Conservation (phyloP, 2,113 vertebrate genomes). For the Protobothrops mucrosquamatus region DNA sequence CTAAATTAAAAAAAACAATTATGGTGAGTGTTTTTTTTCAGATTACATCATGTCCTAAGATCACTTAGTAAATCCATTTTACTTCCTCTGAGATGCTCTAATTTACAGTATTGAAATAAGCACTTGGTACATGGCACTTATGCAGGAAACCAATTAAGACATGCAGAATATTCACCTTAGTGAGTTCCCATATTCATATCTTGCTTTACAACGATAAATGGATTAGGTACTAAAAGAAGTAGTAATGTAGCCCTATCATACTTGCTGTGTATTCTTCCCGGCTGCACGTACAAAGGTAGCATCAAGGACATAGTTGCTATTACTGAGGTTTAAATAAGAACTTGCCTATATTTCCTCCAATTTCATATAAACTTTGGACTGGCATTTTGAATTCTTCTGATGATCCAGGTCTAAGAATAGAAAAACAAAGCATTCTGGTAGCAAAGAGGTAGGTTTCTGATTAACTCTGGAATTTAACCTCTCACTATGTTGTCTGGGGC, state of each 20-base stretch:
- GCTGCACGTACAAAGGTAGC: neutral
- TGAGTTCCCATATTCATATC: neutral
- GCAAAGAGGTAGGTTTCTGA: neutral
- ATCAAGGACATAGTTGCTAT: neutral
- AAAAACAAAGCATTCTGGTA: neutral
- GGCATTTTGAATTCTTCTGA: slow-evolving; percentile 66
- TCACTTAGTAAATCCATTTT: neutral
- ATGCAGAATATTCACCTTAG: neutral
- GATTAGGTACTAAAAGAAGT: neutral
- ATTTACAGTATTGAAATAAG: neutral
- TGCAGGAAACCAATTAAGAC: neutral
- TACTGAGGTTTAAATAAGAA: slow-evolving; percentile 5
- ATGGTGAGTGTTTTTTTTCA: neutral
- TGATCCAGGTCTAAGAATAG: slow-evolving; percentile 55
- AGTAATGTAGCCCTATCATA: neutral
- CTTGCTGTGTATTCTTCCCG: neutral
- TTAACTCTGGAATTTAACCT: neutral
- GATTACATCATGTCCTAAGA: neutral
- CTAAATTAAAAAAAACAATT: neutral
- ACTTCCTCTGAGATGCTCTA: neutral
- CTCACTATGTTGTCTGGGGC: neutral
- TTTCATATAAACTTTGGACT: slow-evolving; percentile 82
- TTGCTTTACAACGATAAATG: neutral
- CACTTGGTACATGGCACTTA: neutral
- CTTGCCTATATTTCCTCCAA: slow-evolving; percentile 90